A percentile compares a stretch with the other conserved stretches of the same genome.
Evolutionary conservation across 2,797 vertebrate species (phyloP).

Genomic region (Sebastes nivosus): DNA sequence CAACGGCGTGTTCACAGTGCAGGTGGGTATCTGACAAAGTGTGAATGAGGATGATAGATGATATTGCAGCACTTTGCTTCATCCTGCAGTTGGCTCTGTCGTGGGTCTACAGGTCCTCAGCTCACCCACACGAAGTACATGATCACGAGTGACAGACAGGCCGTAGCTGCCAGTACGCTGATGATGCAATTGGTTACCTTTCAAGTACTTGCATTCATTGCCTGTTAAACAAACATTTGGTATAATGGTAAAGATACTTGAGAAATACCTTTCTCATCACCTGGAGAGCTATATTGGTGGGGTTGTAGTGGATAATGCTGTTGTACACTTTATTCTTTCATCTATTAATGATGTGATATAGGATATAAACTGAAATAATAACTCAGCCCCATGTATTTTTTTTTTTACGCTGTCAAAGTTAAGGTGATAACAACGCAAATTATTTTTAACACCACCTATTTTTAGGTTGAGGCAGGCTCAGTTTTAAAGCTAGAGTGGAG

Average conservation of each 20-base stretch:
- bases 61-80: conserved; percentile 52
- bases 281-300: background rate
- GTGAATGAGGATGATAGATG: conserved; percentile 67
- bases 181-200: conserved; percentile 9
- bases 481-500: no score
- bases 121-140: background rate
- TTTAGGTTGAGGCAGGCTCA: no score
- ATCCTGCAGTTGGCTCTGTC: conserved; percentile 25
- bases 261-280: background rate
- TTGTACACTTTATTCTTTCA: background rate
- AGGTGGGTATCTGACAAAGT: conserved; percentile 64
- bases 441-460: no score
- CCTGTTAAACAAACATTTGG: background rate
- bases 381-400: background rate
- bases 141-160: conserved; percentile 29
- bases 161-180: background rate
- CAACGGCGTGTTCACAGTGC: conserved; percentile 51
- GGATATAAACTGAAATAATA: background rate
- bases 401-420: background rate
- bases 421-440: no score
- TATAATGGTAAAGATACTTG: background rate
- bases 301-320: background rate
- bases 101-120: conserved; percentile 31
- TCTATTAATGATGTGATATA: background rate
- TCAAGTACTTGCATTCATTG: background rate